phyloP scores from a whole-genome alignment of 1,140 invertebrate species.

The Drosophila mayri region DNA sequence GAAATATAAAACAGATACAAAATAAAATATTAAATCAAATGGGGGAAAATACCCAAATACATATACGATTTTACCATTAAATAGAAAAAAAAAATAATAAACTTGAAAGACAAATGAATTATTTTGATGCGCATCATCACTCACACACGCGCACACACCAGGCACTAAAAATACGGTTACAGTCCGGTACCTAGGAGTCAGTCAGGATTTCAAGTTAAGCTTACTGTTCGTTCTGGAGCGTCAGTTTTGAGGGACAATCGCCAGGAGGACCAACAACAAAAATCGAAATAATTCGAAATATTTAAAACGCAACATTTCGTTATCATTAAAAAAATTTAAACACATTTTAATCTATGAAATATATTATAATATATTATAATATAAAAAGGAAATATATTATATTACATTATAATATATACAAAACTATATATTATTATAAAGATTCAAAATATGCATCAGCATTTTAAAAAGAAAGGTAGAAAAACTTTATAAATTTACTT shows the following conservation, averaged over 20 bases:
- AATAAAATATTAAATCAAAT: slow-evolving; percentile 19
- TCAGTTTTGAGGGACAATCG: background rate
- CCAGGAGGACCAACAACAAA: too few species aligned
- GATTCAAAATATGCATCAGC: background rate
- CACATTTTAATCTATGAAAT: background rate
- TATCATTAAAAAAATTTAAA: background rate
- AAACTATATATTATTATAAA: background rate
- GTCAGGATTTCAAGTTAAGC: slow-evolving; percentile 2
- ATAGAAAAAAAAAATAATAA: background rate
- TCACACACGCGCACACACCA: slow-evolving; percentile 63
- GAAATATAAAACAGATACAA: background rate
- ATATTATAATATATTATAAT: too few species aligned
- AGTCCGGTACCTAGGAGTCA: slow-evolving; percentile 14
- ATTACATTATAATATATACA: too few species aligned
- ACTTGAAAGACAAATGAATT: slow-evolving; percentile 47
- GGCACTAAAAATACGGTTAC: slow-evolving; percentile 57
- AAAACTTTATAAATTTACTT: background rate
- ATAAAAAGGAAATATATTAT: too few species aligned
- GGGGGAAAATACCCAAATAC: slow-evolving; percentile 1
- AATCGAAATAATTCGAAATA: too few species aligned
- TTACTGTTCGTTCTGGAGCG: background rate
- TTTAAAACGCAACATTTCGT: background rate
- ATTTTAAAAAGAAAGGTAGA: background rate
- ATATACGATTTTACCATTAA: slow-evolving; percentile 19
- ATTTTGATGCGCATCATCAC: slow-evolving; percentile 49